Evolutionary conservation across 2,888 invertebrate species (phyloP).

Genomic region (Neria commutata): DNA sequence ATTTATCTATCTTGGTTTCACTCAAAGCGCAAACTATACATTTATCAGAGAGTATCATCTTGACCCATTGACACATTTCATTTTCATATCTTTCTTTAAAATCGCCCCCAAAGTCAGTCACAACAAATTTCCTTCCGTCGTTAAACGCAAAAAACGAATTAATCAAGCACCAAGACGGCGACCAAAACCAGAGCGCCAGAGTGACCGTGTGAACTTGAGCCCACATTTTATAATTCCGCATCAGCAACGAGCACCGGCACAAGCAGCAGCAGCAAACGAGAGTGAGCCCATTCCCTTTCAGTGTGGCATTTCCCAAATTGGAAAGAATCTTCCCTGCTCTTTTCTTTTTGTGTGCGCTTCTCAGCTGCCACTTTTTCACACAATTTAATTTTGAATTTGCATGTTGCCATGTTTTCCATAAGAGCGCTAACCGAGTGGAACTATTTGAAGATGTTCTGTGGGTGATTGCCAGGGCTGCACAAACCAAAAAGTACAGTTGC

Average conservation of each 20-base stretch:
- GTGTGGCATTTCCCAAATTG: not conserved
- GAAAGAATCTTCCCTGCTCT: no score
- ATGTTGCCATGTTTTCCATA: slow-evolving; percentile 8
- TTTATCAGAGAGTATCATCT: not conserved
- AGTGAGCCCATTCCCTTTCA: not conserved
- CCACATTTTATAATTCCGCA: not conserved
- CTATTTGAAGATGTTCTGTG: no score
- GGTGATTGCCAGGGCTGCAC: no score
- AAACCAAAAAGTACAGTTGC: no score
- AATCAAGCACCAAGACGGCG: not conserved
- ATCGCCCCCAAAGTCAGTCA: no score
- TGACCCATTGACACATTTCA: slow-evolving; percentile 1
- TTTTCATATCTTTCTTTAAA: not conserved
- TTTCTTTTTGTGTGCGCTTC: no score
- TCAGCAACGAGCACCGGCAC: no score
- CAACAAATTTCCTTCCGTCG: no score
- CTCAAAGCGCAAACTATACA: no score
- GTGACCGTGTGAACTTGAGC: slow-evolving; percentile 2
- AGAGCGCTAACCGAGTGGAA: slow-evolving; percentile 8
- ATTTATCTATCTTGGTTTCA: no score
- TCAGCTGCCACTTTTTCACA: slow-evolving; percentile 44
- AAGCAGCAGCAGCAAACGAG: no score
- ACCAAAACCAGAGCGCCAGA: not conserved
- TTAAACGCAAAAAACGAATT: not conserved
- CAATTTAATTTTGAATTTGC: slow-evolving; percentile 45